phyloP scores from a whole-genome alignment of 2,797 vertebrate genomes.

The Botia almorhae region DNA sequence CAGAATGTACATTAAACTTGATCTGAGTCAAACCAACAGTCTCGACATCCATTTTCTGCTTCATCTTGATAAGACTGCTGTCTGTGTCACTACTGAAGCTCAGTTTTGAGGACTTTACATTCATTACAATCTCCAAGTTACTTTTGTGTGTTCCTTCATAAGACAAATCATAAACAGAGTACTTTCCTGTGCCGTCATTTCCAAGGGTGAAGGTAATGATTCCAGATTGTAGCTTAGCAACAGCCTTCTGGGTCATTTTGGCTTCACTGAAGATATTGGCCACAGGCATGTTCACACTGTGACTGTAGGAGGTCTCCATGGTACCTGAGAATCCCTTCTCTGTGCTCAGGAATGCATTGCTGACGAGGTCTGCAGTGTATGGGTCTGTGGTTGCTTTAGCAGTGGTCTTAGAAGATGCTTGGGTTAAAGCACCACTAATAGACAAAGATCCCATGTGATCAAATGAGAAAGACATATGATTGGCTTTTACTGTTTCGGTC shows the following conservation, averaged over 20 bases:
- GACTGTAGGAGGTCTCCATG: constrained; percentile 80
- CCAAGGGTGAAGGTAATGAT: constrained; percentile 73
- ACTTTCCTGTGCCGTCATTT: constrained; percentile 82
- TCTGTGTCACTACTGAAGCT: constrained; percentile 78
- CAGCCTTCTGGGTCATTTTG: constrained; percentile 77
- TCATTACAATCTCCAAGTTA: constrained; percentile 75
- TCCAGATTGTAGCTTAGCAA: constrained; percentile 75
- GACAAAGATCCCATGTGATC: constrained; percentile 78
- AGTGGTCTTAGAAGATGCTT: constrained; percentile 80
- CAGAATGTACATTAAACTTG: constrained; percentile 77
- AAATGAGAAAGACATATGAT: constrained; percentile 78
- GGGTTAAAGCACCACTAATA: constrained; percentile 71
- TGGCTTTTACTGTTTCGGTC: constrained; percentile 82
- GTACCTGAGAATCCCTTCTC: constrained; percentile 79
- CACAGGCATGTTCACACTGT: constrained; percentile 82
- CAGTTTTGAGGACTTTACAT: constrained; percentile 75
- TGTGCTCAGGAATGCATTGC: constrained; percentile 72
- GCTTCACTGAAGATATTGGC: constrained; percentile 80
- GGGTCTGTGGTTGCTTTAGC: constrained; percentile 76
- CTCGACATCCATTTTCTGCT: constrained; percentile 80
- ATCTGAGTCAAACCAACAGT: constrained; percentile 75
- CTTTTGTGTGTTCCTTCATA: constrained; percentile 83
- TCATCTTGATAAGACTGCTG: constrained; percentile 78
- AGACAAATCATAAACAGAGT: constrained; percentile 71
- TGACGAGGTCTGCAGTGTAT: constrained; percentile 80